Evolutionary conservation across 2,113 vertebrate genomes (phyloP), one percentile per base, ranked within the genome.

Genomic region (Scomber colias): DNA sequence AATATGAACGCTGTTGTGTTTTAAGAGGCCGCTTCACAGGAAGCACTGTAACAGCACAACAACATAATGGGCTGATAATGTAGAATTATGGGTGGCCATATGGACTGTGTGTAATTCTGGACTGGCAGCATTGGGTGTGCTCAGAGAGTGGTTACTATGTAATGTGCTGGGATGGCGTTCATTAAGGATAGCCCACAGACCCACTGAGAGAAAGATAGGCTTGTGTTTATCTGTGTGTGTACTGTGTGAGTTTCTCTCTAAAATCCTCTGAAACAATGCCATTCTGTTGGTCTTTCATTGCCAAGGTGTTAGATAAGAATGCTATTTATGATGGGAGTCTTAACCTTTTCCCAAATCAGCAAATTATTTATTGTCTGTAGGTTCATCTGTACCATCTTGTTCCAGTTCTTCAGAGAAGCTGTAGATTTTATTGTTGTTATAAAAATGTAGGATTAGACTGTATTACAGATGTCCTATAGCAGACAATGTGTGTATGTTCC

Each of bases 11-110:
- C 53, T 60, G 59, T 27, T 72, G 48, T 68, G 55, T 78, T 57
- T 82, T 75, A 72, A 73, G 64, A 71, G 77, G 71, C 63, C 54
- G 46, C 70, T 67, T 27, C 24, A 78, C 73, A 72, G 81, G 77
- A 82, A 89, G 81, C 40, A 15, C 57, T 59, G 71, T 35, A 69
- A 69, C 57, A 82, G 62, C 50, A 61, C 51, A 45, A 27, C 70
- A 75, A n/a, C 71, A 51, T 81, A 82, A 87, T 82, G 72, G 82
- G 35, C 46, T 79, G 57, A 86, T 90, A 75, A 82, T 65, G 61
- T 19, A n/a, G 11, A 53, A 59, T 61, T 55, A 49, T 70, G 16
- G 60, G 53, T 51, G 60, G 53, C n/a, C 31, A 12, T 53, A 24
- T 63, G 48, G 51, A 54, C 64, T 21, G 40, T 75, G 19, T 74